These are phyloP conservation scores for Planococcus citri DNA, from an alignment of 1,140 invertebrate genomes.

Conservation along the genomic window DNA sequence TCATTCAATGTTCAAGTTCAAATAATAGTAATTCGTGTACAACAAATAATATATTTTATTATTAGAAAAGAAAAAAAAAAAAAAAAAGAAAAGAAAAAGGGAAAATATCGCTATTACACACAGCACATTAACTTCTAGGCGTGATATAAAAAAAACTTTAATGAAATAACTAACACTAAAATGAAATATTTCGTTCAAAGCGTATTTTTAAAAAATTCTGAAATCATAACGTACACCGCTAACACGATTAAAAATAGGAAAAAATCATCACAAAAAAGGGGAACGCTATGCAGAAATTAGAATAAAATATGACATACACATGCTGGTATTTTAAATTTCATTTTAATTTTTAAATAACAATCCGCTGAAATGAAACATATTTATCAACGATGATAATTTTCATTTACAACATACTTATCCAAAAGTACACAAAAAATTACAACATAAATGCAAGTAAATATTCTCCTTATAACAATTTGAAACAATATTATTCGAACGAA, in stretches of 20 bases:
- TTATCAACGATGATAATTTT: too few relatives aligned
- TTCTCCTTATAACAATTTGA: too few relatives aligned
- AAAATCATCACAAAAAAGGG: background rate
- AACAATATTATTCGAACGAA: too few relatives aligned
- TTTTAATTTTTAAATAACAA: too few relatives aligned
- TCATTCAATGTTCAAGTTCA: too few relatives aligned
- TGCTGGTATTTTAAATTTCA: too few relatives aligned
- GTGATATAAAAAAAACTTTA: background rate
- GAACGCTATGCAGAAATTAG: background rate
- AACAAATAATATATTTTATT: conserved; percentile 2
- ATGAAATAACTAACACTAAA: background rate
- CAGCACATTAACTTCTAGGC: conserved; percentile 6
- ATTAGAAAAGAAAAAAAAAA: background rate
- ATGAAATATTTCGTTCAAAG: conserved; percentile 1
- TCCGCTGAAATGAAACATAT: too few relatives aligned
- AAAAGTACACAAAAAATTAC: too few relatives aligned
- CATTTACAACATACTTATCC: too few relatives aligned
- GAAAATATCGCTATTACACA: background rate
- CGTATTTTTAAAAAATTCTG: background rate
- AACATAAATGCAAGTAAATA: too few relatives aligned
- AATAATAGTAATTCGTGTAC: too few relatives aligned
- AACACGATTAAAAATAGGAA: background rate
- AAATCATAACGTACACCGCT: background rate
- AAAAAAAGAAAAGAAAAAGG: background rate
- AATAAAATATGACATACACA: too few relatives aligned